Conservation (phyloP, 2,113 vertebrate genomes). For the Myodes glareolus region DNA sequence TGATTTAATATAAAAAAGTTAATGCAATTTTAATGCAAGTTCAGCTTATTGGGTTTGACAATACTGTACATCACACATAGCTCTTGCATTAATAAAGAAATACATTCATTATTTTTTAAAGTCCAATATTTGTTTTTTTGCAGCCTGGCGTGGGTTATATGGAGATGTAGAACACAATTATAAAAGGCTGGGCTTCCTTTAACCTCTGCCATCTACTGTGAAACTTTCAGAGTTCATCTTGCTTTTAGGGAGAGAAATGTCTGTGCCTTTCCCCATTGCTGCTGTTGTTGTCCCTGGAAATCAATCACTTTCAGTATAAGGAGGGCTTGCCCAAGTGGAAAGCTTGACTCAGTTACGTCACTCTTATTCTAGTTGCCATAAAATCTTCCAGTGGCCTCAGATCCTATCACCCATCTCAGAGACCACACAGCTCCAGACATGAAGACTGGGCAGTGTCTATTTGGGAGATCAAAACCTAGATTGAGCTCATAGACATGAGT, state of each 20-base stretch:
- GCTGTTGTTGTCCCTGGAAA: background rate
- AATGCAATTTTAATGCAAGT: slow-evolving; percentile 84
- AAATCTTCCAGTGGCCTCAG: background rate
- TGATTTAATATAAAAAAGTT: slow-evolving; percentile 82
- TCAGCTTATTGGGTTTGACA: slow-evolving; percentile 82
- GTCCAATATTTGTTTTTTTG: slow-evolving; percentile 77
- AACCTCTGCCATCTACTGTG: background rate
- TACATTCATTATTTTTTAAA: slow-evolving; percentile 82
- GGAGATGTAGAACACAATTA: slow-evolving; percentile 64
- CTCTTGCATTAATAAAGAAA: slow-evolving; percentile 80
- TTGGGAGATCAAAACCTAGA: background rate
- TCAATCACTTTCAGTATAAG: background rate
- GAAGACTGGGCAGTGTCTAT: background rate
- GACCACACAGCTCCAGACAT: background rate
- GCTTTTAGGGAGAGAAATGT: background rate
- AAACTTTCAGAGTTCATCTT: slow-evolving; percentile 41
- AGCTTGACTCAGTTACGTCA: background rate
- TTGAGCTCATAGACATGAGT: background rate
- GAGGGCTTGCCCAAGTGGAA: background rate
- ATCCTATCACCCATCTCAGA: background rate
- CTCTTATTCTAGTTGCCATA: background rate
- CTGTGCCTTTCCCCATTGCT: background rate
- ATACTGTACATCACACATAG: slow-evolving; percentile 78
- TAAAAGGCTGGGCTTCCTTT: slow-evolving; percentile 53
- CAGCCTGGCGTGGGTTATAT: slow-evolving; percentile 42